Evolutionary conservation across 2,797 vertebrate species (phyloP), one percentile per base, ranked within the genome.

Genomic region (Phalloptychus januarius): DNA sequence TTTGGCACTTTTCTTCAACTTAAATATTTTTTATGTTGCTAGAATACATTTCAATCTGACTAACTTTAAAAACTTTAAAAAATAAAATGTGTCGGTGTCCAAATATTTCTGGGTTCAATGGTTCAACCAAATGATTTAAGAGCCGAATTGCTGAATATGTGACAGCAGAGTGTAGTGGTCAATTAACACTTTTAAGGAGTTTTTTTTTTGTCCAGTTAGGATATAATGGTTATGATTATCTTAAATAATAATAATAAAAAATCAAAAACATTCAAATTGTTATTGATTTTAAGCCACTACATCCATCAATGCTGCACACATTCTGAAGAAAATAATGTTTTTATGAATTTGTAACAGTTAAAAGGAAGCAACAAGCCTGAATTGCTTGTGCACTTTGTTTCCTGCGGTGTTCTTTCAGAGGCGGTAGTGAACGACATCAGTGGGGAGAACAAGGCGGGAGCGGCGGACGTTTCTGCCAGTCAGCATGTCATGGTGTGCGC

Each of bases 401-500:
- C 75, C 31, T 77, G 8, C 12, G 0, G 0, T 65, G 42, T 81
- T 82, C 76, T 86, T 91, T 42, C 93, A 99, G 98, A 99, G 92
- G 96, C 97, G 0, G 98, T 99, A 31, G 96, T 99, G 92, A 99
- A 97, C 75, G 98, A 99, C 84, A 94, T 97, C 48, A 98, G 96
- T 63, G 96, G 96, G 31, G 98, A 99, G 91, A 99, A 97, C 90
- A 98, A 98, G 85, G 95, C 96, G 0, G 98, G 97, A 23, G 95
- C 97, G 16, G 96, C 97, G 0, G 98, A 99, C 71, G 96, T 99
- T 7, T 97, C 98, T 28, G 97, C 98, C 79, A 99, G 97, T 91
- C 98, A 99, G 91, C 98, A 99, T 0, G 97, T 99, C 36, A 99
- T 99, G 98, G 98, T 99, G 83, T 99, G 98, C 61, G 98, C 98